phyloP scores from a whole-genome alignment of 2,113 vertebrate species.

The Fukomys damarensis region DNA sequence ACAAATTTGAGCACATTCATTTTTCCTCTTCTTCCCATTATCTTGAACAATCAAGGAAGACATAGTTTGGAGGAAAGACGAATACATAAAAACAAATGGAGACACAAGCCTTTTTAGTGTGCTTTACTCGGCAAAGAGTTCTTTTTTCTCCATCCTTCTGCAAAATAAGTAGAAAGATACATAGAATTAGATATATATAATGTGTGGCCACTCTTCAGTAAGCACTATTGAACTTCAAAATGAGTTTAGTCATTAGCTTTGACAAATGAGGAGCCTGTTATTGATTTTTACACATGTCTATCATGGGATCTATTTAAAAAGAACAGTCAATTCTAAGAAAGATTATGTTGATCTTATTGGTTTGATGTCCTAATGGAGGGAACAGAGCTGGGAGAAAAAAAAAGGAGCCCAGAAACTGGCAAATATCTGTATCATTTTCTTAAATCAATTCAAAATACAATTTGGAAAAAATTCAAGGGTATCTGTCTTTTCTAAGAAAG shows the following conservation, averaged over 20 bases:
- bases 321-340: slow-evolving; percentile 76
- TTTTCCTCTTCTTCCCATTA: not conserved
- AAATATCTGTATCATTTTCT: slow-evolving; percentile 66
- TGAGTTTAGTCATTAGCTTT: slow-evolving; percentile 82
- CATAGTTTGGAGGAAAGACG: not conserved
- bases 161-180: slow-evolving; percentile 44
- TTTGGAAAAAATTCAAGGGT: slow-evolving; percentile 60
- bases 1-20: not conserved
- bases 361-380: slow-evolving; percentile 74
- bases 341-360: slow-evolving; percentile 79
- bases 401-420: not conserved
- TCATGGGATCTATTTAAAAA: slow-evolving; percentile 80
- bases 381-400: slow-evolving; percentile 53
- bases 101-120: not conserved
- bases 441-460: slow-evolving; percentile 63
- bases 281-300: slow-evolving; percentile 80
- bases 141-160: not conserved
- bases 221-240: slow-evolving; percentile 81
- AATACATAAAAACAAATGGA: slow-evolving; percentile 18
- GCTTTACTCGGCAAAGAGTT: slow-evolving; percentile 26
- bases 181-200: slow-evolving; percentile 64
- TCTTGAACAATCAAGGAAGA: not conserved
- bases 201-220: slow-evolving; percentile 77
- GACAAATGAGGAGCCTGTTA: slow-evolving; percentile 78
- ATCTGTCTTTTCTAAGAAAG: slow-evolving; percentile 59